Evolutionary conservation across 2,888 invertebrate species (phyloP), one percentile per base, ranked within the genome.

Genomic region (Choreutis nemorana): DNA sequence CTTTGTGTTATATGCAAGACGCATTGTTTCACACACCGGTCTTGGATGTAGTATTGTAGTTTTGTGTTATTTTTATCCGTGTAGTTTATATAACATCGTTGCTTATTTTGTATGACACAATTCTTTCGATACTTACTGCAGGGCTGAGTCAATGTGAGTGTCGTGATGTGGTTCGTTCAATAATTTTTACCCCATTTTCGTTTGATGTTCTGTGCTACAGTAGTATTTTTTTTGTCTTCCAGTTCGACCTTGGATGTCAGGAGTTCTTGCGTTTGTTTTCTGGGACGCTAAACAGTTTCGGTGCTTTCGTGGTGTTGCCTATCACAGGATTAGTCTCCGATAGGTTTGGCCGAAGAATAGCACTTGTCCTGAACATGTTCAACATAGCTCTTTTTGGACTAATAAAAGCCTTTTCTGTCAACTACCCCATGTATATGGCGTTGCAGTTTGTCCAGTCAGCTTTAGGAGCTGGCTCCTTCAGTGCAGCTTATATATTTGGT

Each of bases 201-300:
- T 14, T 3, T n/a, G 16, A 21, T 13, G 3, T 20, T 30, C 3
- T 26, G 15, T 26, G 30, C 26, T 25, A 11, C 21, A 28, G 20
- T 22, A 16, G 14, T 11, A 6, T 13, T 35, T 15, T 8, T 22
- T n/a, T n/a, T n/a, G n/a, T n/a, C 44, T 67, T 70, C 10, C 51
- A 88, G 87, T 87, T 84, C 48, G 70, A 80, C 41, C 57, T 88
- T 3, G 83, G 83, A 8, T 88, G 88, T 40, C 78, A 83, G 32
- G 79, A 84, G 36, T 90, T 89, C 89, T 83, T 86, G 44, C 67
- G 89, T 26, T 82, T 87, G 0, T 51, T 90, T 37, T 83, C 89
- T 3, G 90, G 90, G 2, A 88, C 89, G 2, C 64, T 89, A 2
- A 86, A 83, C 58, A 87, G 84, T 44, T 62, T 86, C 24, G 89